Evolutionary conservation across 2,888 invertebrate species (phyloP).

Genomic region (Oegoconia quadripuncta): DNA sequence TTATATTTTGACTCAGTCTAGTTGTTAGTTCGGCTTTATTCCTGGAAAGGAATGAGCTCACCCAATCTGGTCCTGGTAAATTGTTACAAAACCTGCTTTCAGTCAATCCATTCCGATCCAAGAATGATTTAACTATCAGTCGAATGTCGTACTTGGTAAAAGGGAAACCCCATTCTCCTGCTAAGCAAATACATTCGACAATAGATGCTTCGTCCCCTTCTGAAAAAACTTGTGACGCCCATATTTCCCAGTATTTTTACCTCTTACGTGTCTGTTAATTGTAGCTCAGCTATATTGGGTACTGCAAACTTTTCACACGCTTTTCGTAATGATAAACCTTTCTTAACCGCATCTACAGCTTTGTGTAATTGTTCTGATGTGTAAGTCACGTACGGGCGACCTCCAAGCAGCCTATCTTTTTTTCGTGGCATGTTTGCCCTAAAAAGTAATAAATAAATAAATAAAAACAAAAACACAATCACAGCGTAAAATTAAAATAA

Average conservation of each 20-base stretch:
- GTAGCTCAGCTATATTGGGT: no score
- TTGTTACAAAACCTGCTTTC: conserved; percentile 7
- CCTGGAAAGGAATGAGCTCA: conserved; percentile 1
- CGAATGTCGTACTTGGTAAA: conserved; percentile 6
- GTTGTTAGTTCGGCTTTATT: conserved; percentile 1
- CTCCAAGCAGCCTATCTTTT: no score
- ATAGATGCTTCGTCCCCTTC: conserved; percentile 6
- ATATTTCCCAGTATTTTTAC: no score
- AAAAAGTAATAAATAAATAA: no score
- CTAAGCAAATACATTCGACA: conserved; percentile 10
- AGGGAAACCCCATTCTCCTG: conserved; percentile 10
- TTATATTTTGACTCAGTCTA: conserved; percentile 5
- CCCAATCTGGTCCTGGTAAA: conserved; percentile 8
- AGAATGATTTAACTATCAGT: conserved; percentile 6
- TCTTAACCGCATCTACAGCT: no score
- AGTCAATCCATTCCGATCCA: conserved; percentile 6
- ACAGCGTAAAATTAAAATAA: neutral
- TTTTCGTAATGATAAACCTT: no score
- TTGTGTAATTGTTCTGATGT: no score
- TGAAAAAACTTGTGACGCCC: no score
- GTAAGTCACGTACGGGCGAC: no score
- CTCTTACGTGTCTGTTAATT: no score
- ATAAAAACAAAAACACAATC: conserved; percentile 3
- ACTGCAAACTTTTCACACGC: no score
- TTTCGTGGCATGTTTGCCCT: no score